These are phyloP conservation scores for Cariama cristata DNA, from an alignment of 2,113 vertebrate genomes.

Conservation along the genomic window DNA sequence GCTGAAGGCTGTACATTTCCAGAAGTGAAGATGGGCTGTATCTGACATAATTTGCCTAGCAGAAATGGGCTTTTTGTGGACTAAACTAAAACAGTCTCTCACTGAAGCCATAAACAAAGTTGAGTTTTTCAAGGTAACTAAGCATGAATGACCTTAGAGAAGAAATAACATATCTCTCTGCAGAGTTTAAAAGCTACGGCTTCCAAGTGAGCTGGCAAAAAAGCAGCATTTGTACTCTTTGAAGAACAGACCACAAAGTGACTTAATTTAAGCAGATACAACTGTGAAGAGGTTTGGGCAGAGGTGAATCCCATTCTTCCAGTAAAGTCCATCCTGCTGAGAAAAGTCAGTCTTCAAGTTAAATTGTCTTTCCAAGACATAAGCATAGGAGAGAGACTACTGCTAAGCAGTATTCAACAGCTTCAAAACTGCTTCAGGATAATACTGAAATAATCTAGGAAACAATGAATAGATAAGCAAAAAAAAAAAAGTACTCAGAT, in stretches of 20 bases:
- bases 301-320: constrained; percentile 28
- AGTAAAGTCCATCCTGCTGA: constrained; percentile 20
- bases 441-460: constrained; percentile 27
- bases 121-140: constrained; percentile 29
- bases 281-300: constrained; percentile 41
- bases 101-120: not conserved
- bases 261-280: constrained; percentile 50
- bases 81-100: not conserved
- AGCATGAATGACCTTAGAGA: not conserved
- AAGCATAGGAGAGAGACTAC: not conserved
- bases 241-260: constrained; percentile 37
- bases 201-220: not conserved
- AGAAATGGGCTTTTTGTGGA: not conserved
- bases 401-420: not conserved
- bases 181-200: constrained; percentile 22
- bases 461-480: not conserved
- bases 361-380: not conserved
- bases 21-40: not conserved
- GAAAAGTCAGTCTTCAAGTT: not conserved
- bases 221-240: not conserved
- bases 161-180: not conserved
- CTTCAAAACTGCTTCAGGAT: not conserved
- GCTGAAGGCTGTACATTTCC: not conserved
- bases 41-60: not conserved
- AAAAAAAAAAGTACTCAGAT: not conserved